Evolutionary conservation across 2,797 vertebrate genomes (phyloP), one percentile per base, ranked within the genome.

Genomic region (Ara ararauna): DNA sequence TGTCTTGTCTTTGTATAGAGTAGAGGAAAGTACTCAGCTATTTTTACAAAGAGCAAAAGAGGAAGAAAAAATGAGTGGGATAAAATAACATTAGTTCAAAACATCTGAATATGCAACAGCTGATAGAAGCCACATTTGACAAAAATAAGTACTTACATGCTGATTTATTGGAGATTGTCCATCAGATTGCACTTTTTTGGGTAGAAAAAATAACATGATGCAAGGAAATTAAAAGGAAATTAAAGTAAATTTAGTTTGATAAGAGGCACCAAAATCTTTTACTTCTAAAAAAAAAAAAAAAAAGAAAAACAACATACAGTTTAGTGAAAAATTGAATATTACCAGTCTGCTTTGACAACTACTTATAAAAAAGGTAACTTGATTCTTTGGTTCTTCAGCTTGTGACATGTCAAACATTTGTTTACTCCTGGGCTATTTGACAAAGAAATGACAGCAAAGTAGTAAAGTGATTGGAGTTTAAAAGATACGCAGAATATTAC

Each of bases 41-140:
- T 75, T 96, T 91, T 90, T 80, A 53, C 23, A 73, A 78, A 64
- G 75, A 94, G 92, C 65, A 94, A 89, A 90, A 72, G 38, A 87
- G 15, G 17, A 78, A 66, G 27, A 30, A 81, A 89, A 50, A 83
- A 78, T 66, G 36, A 2, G 3, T 50, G 7, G 27, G 13, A 24
- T 86, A 87, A 78, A 92, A 62, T 54, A 90, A 56, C 54, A 44
- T 14, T 72, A 50, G 7, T 22, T 89, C 61, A 62, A 92, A 95
- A 87, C n/a, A 67, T 73, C 74, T 92, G 74, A 90, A 78, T 89
- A 87, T 77, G 20, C 76, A 79, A 70, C 24, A 82, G 40, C 22
- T 71, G 47, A 79, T 23, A 54, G 51, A 66, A 91, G 11, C 2
- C 5, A 32, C 34, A 13, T 92, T 76, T 87, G 44, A 64, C 23